phyloP scores from a whole-genome alignment of 2,113 vertebrate genomes.

The Anarhynchus alexandrinus region DNA sequence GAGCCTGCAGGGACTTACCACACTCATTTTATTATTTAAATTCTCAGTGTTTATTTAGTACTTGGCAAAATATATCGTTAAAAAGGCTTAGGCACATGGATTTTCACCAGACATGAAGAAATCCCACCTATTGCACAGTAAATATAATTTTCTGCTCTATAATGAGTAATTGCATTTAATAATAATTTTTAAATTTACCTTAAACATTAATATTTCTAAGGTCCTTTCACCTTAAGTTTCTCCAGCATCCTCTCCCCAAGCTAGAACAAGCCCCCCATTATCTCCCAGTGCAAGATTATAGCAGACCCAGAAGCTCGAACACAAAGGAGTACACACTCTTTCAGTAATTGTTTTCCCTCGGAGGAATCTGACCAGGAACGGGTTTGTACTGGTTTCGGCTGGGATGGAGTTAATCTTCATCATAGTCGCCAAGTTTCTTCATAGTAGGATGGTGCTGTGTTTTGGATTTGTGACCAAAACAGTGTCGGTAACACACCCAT shows the following conservation, averaged over 20 bases:
- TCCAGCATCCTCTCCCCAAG: neutral
- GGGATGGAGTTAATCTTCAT: neutral
- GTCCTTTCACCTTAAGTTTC: neutral
- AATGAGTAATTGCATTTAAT: neutral
- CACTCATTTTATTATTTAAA: neutral
- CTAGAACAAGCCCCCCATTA: neutral
- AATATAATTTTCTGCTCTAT: neutral
- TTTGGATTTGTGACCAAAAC: neutral
- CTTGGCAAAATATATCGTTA: slow-evolving; percentile 33
- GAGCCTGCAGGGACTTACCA: neutral
- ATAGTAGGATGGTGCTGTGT: neutral
- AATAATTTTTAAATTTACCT: neutral
- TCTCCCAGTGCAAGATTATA: neutral
- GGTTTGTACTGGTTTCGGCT: neutral
- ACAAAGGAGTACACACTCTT: neutral
- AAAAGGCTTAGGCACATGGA: slow-evolving; percentile 20
- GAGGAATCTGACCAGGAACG: neutral
- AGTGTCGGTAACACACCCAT: rapidly evolving
- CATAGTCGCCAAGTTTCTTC: neutral
- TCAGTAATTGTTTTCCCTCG: neutral
- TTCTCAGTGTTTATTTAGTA: slow-evolving; percentile 29
- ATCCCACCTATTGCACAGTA: slow-evolving; percentile 3
- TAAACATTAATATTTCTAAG: neutral
- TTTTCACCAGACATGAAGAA: slow-evolving; percentile 5
- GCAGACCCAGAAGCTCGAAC: neutral